These are phyloP conservation scores for Chunga burmeisteri DNA, from an alignment of 2,113 vertebrate genomes.

Conservation along the genomic window DNA sequence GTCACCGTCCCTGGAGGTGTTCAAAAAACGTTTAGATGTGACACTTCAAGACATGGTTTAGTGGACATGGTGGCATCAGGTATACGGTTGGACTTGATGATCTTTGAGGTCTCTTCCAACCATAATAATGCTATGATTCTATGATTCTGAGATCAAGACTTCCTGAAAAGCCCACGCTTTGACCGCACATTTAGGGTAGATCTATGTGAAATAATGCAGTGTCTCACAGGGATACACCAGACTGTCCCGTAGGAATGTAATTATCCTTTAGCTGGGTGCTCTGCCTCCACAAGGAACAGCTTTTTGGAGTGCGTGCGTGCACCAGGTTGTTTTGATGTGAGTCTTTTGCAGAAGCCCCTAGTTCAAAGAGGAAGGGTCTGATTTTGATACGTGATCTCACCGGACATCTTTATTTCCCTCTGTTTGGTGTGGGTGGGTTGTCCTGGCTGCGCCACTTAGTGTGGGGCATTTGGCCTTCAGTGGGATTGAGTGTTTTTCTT, in stretches of 20 bases:
- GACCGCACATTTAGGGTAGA: background rate
- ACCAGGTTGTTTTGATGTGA: background rate
- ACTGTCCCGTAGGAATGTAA: rapidly evolving
- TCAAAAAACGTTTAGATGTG: too few relatives aligned
- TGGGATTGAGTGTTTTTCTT: background rate
- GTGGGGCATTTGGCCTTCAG: background rate
- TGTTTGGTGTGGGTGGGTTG: background rate
- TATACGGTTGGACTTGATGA: too few relatives aligned
- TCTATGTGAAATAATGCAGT: background rate
- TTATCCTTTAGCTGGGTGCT: background rate
- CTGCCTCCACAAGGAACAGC: background rate
- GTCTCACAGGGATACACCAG: background rate
- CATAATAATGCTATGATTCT: too few relatives aligned
- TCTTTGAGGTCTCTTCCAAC: too few relatives aligned
- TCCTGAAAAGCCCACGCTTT: background rate
- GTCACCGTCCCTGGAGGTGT: too few relatives aligned
- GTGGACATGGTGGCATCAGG: too few relatives aligned
- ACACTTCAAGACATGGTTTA: too few relatives aligned
- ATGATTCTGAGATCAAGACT: background rate
- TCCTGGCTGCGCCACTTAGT: background rate
- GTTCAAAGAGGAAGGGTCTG: background rate
- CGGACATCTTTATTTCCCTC: background rate
- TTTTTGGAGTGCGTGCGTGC: background rate
- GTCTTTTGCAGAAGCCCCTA: background rate
- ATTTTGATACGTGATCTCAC: rapidly evolving